Evolutionary conservation across 30 jellyfish, hydroid and myxozoan genomes (phyloP).

Genomic region (Aurelia aurita): DNA sequence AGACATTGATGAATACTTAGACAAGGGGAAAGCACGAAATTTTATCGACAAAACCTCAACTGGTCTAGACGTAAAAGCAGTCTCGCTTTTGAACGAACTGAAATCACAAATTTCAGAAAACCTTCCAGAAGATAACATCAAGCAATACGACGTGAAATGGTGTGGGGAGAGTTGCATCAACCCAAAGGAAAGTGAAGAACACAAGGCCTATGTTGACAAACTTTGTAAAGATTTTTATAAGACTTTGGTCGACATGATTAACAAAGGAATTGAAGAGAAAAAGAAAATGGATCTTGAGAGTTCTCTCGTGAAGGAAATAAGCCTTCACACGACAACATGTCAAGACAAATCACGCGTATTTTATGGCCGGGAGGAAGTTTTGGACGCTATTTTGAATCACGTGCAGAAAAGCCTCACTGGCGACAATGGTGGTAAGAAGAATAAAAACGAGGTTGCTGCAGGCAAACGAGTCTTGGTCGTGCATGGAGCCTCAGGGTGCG

Average conservation of each 20-base stretch:
- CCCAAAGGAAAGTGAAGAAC: conserved; percentile 54
- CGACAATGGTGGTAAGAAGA: not conserved
- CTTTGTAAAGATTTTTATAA: no score
- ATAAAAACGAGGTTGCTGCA: conserved; percentile 10
- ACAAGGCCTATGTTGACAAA: no score
- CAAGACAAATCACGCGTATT: conserved; percentile 74
- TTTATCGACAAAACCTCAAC: conserved; percentile 71
- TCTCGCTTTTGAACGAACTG: conserved; percentile 43
- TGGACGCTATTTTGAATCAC: no score
- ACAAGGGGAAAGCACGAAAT: conserved; percentile 59
- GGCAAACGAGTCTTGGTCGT: conserved; percentile 56
- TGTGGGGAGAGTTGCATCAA: conserved; percentile 70
- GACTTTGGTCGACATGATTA: no score
- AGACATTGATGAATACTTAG: conserved; percentile 56
- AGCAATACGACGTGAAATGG: conserved; percentile 75
- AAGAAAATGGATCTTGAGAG: conserved; percentile 53
- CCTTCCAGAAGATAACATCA: conserved; percentile 52
- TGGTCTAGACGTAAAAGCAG: conserved; percentile 82
- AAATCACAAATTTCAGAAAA: conserved; percentile 38
- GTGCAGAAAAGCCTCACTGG: conserved; percentile 7
- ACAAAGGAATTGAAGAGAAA: conserved; percentile 83
- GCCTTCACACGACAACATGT: conserved; percentile 84
- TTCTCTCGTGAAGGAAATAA: conserved; percentile 71
- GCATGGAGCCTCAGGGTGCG: conserved; percentile 91
- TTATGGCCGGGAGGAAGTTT: no score